Conservation (phyloP, 2,888 invertebrate species). For the Phalera bucephala region DNA sequence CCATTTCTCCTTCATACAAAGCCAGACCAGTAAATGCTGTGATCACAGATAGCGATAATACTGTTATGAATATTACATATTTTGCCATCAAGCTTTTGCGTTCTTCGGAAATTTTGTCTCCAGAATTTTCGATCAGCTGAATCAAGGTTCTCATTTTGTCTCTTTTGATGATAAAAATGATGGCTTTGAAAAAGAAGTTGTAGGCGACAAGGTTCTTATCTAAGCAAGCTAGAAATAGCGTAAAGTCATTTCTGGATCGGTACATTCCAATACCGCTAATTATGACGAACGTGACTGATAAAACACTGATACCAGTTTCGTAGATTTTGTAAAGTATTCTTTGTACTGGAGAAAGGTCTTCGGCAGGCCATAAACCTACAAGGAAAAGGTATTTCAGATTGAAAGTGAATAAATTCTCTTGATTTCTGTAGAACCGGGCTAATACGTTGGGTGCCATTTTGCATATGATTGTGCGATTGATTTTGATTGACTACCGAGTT, state of each 20-base stretch:
- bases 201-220: slow-evolving; percentile 55
- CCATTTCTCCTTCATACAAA: slow-evolving; percentile 49
- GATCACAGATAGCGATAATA: slow-evolving; percentile 32
- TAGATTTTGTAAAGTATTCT: slow-evolving; percentile 47
- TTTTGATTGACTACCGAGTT: neutral
- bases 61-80: slow-evolving; percentile 39
- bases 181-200: slow-evolving; percentile 55
- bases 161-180: slow-evolving; percentile 48
- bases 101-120: slow-evolving; percentile 48
- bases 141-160: slow-evolving; percentile 45
- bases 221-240: slow-evolving; percentile 46
- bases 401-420: slow-evolving; percentile 52
- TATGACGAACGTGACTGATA: slow-evolving; percentile 41
- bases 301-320: slow-evolving; percentile 37
- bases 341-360: slow-evolving; percentile 33
- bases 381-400: slow-evolving; percentile 57
- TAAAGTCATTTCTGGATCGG: slow-evolving; percentile 36
- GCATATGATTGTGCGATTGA: slow-evolving; percentile 24
- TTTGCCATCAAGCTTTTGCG: slow-evolving; percentile 47
- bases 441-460: slow-evolving; percentile 36
- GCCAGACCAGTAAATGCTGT: slow-evolving; percentile 43
- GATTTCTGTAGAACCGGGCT: slow-evolving; percentile 25
- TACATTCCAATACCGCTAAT: slow-evolving; percentile 51
- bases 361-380: slow-evolving; percentile 61
- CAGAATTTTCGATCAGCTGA: slow-evolving; percentile 50